Evolutionary conservation across 2,113 vertebrate genomes (phyloP).

Genomic region (Chamaetylas fuelleborni): DNA sequence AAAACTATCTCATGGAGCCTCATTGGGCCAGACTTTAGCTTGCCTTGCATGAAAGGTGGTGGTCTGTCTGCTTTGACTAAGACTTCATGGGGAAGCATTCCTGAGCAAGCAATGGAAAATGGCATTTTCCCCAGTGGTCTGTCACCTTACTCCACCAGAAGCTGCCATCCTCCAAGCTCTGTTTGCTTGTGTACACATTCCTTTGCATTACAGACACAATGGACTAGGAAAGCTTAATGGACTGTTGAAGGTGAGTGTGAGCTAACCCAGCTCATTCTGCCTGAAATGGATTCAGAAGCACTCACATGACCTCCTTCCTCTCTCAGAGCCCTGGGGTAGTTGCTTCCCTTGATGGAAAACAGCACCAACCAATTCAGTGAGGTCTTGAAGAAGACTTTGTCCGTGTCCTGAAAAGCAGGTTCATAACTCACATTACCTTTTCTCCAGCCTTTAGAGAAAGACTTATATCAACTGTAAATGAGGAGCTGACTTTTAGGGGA

Average conservation of each 20-base stretch:
- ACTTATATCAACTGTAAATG: slow-evolving; percentile 32
- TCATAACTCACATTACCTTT: slow-evolving; percentile 27
- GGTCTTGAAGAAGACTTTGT: background rate
- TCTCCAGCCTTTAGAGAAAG: slow-evolving; percentile 25
- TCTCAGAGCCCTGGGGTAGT: background rate
- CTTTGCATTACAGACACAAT: background rate
- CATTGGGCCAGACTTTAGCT: background rate
- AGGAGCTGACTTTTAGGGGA: slow-evolving; percentile 36
- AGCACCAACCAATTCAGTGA: background rate
- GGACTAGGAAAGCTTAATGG: background rate
- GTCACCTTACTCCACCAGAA: background rate
- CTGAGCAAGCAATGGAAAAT: background rate
- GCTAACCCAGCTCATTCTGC: slow-evolving; percentile 2
- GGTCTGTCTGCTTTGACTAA: background rate
- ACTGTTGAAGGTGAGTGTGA: slow-evolving; percentile 16
- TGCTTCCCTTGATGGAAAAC: background rate
- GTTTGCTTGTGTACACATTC: background rate
- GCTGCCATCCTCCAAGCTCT: background rate
- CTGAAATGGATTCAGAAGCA: slow-evolving; percentile 13
- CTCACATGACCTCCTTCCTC: background rate
- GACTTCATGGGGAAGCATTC: background rate
- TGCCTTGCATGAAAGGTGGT: background rate
- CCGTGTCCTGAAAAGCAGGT: slow-evolving; percentile 27
- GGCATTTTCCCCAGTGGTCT: background rate
- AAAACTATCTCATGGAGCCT: background rate